A percentile compares a stretch with the other conserved stretches of the same genome.
phyloP scores from a whole-genome alignment of 2,113 vertebrate species.

The Diphyllodes magnificus region DNA sequence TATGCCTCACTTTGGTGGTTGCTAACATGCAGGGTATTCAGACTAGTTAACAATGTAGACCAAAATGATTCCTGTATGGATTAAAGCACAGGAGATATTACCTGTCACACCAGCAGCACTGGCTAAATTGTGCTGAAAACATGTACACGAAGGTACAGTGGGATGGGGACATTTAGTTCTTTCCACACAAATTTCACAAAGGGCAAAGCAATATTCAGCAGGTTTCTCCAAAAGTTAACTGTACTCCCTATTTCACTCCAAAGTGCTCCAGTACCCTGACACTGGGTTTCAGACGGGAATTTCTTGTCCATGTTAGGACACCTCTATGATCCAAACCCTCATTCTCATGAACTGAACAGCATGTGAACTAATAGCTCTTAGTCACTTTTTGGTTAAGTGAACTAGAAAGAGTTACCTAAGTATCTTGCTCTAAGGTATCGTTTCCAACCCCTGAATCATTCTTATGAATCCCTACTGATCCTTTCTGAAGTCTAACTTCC shows the following conservation, averaged over 20 bases:
- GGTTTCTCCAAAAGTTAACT: neutral
- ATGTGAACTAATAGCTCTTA: neutral
- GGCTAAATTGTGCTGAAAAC: neutral
- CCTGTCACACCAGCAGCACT: neutral
- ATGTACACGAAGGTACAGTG: fast-evolving
- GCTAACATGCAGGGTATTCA: neutral
- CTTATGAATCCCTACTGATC: neutral
- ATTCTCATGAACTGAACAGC: neutral
- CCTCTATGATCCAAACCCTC: neutral
- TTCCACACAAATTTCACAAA: neutral
- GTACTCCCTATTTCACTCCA: neutral
- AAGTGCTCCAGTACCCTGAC: neutral
- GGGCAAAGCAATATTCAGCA: neutral
- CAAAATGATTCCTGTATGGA: neutral
- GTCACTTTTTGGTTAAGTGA: neutral
- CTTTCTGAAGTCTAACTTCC: neutral
- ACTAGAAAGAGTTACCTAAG: neutral
- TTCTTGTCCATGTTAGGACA: neutral
- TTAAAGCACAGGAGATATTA: neutral
- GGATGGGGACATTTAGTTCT: neutral
- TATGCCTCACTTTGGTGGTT: neutral
- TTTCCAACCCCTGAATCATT: neutral
- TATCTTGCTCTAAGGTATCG: neutral
- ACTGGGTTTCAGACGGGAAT: neutral
- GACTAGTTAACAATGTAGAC: neutral